Percentiles rank a stretch among this genome's conserved stretches.
phyloP scores from a whole-genome alignment of 53 echinoderm and acorn worm genomes.

The Paelopatides confundens region DNA sequence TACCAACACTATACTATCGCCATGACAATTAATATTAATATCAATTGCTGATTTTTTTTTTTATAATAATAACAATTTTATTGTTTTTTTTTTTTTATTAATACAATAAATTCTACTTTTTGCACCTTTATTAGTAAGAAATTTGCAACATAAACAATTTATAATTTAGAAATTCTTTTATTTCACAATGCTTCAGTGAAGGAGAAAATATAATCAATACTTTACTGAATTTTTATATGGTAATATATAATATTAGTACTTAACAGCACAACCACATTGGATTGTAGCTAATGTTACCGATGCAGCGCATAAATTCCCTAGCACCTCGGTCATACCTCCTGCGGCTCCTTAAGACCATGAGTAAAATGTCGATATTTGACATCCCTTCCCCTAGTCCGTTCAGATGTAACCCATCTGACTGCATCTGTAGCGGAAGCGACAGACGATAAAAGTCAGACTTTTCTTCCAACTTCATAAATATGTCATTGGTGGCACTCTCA shows the following conservation, averaged over 20 bases:
- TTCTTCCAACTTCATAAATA: constrained; percentile 14
- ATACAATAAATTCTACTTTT: too few relatives aligned
- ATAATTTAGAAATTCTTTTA: too few relatives aligned
- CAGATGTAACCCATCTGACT: constrained; percentile 18
- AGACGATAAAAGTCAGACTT: constrained; percentile 31
- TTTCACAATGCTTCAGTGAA: too few relatives aligned
- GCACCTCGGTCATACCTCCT: constrained; percentile 16
- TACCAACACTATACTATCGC: too few relatives aligned
- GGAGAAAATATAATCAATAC: too few relatives aligned
- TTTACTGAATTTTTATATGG: too few relatives aligned
- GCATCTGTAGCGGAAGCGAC: constrained; percentile 5
- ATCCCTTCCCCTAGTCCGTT: not conserved
- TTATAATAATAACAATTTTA: too few relatives aligned
- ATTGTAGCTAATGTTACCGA: not conserved
- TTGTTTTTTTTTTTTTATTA: too few relatives aligned
- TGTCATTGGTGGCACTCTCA: not conserved
- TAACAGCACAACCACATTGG: not conserved
- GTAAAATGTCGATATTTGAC: constrained; percentile 24
- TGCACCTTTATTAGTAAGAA: too few relatives aligned
- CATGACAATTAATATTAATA: too few relatives aligned
- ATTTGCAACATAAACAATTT: too few relatives aligned
- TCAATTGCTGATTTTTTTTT: too few relatives aligned
- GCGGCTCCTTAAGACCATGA: constrained; percentile 16
- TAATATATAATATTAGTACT: not conserved
- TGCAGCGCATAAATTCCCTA: constrained; percentile 11